phyloP scores from a whole-genome alignment of 2,888 invertebrate genomes.

The Cyclophora albipunctata region DNA sequence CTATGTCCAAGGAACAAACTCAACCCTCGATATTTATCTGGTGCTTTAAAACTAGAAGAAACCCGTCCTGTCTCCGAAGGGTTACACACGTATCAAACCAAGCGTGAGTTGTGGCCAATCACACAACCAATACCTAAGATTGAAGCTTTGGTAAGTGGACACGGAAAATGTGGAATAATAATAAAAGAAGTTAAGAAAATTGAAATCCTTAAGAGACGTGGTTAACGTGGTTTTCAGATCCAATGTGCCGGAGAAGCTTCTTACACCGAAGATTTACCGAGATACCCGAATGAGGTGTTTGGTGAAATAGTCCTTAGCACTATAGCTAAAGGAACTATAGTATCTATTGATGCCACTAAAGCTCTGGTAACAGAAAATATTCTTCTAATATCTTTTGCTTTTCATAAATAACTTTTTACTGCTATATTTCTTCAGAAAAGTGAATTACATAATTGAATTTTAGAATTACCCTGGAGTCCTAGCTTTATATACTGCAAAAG shows the following conservation, averaged over 20 bases:
- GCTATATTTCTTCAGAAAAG: too few species aligned
- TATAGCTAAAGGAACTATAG: conserved; percentile 69
- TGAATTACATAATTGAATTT: conserved; percentile 15
- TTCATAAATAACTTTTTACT: not conserved
- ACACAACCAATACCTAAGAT: conserved; percentile 79
- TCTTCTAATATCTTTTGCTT: not conserved
- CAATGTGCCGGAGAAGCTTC: conserved; percentile 81
- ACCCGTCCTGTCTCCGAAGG: conserved; percentile 74
- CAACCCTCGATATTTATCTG: conserved; percentile 55
- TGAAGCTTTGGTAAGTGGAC: conserved; percentile 56
- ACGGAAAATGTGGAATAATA: not conserved
- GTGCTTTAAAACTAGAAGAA: conserved; percentile 46
- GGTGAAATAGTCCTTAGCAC: conserved; percentile 79
- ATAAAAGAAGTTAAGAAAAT: not conserved
- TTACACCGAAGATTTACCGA: conserved; percentile 78
- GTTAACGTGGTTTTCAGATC: conserved; percentile 25
- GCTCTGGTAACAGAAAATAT: conserved; percentile 72
- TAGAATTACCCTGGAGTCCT: conserved; percentile 79
- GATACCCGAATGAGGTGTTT: conserved; percentile 76
- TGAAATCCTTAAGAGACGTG: not conserved
- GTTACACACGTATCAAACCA: conserved; percentile 75
- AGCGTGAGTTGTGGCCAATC: conserved; percentile 77
- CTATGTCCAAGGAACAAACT: conserved; percentile 59
- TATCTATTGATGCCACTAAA: conserved; percentile 72
- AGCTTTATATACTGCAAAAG: conserved; percentile 77